Conservation (phyloP, 1,140 invertebrate genomes). For the Drosophila bipectinata region DNA sequence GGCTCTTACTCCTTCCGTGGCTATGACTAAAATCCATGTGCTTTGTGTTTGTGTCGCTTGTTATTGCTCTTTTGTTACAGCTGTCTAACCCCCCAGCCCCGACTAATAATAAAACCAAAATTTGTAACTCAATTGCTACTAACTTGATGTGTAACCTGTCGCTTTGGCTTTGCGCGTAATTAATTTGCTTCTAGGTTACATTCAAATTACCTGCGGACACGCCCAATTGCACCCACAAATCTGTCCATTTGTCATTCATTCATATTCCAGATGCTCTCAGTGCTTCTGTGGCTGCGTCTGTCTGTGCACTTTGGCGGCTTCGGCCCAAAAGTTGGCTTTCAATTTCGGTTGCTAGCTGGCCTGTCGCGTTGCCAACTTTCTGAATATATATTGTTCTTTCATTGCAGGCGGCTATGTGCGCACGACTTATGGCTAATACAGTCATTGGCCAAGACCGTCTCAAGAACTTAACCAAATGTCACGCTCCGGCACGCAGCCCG, state of each 20-base stretch:
- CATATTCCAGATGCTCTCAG: slow-evolving; percentile 44
- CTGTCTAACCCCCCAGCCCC: not conserved
- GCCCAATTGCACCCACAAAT: slow-evolving; percentile 73
- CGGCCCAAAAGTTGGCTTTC: slow-evolving; percentile 50
- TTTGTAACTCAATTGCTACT: slow-evolving; percentile 25
- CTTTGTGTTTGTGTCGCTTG: slow-evolving; percentile 18
- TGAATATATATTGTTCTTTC: slow-evolving; percentile 16
- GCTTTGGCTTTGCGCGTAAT: slow-evolving; percentile 43
- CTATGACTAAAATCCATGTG: slow-evolving; percentile 58
- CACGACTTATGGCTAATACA: slow-evolving; percentile 54
- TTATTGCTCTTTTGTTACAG: slow-evolving; percentile 34
- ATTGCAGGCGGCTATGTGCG: slow-evolving; percentile 59
- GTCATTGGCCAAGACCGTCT: slow-evolving; percentile 5
- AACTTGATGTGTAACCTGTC: slow-evolving; percentile 38
- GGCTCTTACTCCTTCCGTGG: slow-evolving; percentile 53
- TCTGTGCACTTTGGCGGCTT: not conserved
- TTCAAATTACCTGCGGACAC: slow-evolving; percentile 51
- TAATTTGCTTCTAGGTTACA: slow-evolving; percentile 48
- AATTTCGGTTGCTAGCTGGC: not conserved
- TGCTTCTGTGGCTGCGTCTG: slow-evolving; percentile 3
- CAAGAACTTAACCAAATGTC: slow-evolving; percentile 41
- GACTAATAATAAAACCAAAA: slow-evolving; percentile 38
- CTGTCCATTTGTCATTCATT: slow-evolving; percentile 44
- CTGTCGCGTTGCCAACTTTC: slow-evolving; percentile 48
- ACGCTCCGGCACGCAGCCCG: slow-evolving; percentile 45